These are phyloP conservation scores for Drosophila melanosoma DNA, from an alignment of 2,888 invertebrate genomes.

Conservation along the genomic window DNA sequence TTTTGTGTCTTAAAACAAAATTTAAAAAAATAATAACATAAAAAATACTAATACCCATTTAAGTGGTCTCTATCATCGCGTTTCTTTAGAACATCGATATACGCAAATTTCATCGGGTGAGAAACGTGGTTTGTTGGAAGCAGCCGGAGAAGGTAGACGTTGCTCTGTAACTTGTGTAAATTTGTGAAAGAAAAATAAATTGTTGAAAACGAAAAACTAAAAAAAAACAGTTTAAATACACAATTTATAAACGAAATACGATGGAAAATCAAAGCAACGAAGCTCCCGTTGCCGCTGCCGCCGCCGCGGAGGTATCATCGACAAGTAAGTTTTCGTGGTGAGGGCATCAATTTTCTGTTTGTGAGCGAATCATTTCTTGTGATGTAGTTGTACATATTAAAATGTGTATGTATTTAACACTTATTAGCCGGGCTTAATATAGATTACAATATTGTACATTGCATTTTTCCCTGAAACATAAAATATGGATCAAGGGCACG, in stretches of 20 bases:
- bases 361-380: constrained; percentile 39
- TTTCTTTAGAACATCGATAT: constrained; percentile 47
- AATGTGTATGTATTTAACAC: constrained; percentile 28
- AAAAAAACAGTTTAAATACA: constrained; percentile 69
- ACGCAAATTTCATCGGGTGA: constrained; percentile 45
- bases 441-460: constrained; percentile 29
- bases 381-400: constrained; percentile 19
- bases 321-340: constrained; percentile 82
- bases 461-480: constrained; percentile 19
- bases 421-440: constrained; percentile 46
- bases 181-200: constrained; percentile 68
- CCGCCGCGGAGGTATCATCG: constrained; percentile 84
- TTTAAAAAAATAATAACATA: not conserved
- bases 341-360: constrained; percentile 47
- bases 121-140: constrained; percentile 81
- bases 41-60: constrained; percentile 22
- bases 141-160: constrained; percentile 79
- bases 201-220: constrained; percentile 55
- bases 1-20: constrained; percentile 4
- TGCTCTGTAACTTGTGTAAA: constrained; percentile 78
- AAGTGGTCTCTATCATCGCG: constrained; percentile 13
- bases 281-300: constrained; percentile 78
- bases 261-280: constrained; percentile 82
- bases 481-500: constrained; percentile 71
- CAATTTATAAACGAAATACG: constrained; percentile 68